phyloP scores from a whole-genome alignment of 2,797 vertebrate genomes.

The Anguilla megastoma region DNA sequence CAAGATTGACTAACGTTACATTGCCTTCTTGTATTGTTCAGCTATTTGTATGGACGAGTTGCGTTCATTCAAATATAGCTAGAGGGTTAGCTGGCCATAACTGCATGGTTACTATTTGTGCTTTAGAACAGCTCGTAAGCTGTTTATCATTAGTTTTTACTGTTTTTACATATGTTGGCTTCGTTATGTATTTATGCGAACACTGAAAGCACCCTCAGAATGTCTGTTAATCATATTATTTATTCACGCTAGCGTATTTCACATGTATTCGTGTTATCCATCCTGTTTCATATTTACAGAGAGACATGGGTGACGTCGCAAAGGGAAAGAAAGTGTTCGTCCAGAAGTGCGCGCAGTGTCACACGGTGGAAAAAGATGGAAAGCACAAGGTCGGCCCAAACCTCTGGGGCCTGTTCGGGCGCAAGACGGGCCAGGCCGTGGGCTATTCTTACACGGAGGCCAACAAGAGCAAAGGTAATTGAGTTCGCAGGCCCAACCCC shows the following conservation, averaged over 20 bases:
- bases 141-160: neutral
- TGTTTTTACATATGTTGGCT: neutral
- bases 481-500: neutral
- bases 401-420: slow-evolving; percentile 78
- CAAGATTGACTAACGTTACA: too few species aligned
- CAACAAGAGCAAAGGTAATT: slow-evolving; percentile 83
- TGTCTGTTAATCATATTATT: neutral
- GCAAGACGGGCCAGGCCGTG: slow-evolving; percentile 74
- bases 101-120: too few species aligned
- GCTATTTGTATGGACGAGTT: too few species aligned
- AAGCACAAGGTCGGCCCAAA: slow-evolving; percentile 82
- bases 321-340: slow-evolving; percentile 81
- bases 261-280: too few species aligned
- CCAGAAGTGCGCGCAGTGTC: slow-evolving; percentile 82
- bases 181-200: neutral
- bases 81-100: too few species aligned
- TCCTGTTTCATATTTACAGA: slow-evolving; percentile 1
- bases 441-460: slow-evolving; percentile 78
- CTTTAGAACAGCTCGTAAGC: too few species aligned
- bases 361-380: slow-evolving; percentile 77
- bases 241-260: too few species aligned
- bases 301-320: slow-evolving; percentile 68
- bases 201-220: neutral
- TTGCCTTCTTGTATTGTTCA: too few species aligned
- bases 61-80: too few species aligned